Conservation (phyloP, 2,888 invertebrate species). For the Drosophila villosipedis region DNA sequence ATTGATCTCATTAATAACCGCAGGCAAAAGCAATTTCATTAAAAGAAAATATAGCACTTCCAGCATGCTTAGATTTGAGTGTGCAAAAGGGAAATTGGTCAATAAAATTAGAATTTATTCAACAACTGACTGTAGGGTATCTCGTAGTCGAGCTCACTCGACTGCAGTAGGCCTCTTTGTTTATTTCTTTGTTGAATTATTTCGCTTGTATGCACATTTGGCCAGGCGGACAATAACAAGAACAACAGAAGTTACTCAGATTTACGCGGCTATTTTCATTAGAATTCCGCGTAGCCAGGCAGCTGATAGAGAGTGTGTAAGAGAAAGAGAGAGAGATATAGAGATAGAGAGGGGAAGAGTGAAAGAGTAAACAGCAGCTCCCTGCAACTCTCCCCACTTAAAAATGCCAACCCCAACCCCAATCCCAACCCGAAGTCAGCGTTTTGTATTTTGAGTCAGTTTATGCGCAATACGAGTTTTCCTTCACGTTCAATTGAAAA, state of each 20-base stretch:
- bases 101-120: not conserved
- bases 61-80: not conserved
- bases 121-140: not conserved
- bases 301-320: conserved; percentile 20
- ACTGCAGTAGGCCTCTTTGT: not conserved
- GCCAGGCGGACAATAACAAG: conserved; percentile 16
- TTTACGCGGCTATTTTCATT: conserved; percentile 68
- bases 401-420: conserved; percentile 9
- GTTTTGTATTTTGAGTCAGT: conserved; percentile 61
- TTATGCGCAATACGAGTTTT: conserved; percentile 74
- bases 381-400: not conserved
- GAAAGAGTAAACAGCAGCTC: not conserved
- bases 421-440: not conserved
- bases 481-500: conserved; percentile 80
- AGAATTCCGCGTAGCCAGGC: conserved; percentile 54
- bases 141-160: not conserved
- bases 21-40: too few relatives aligned
- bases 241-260: conserved; percentile 20
- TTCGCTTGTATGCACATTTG: conserved; percentile 40
- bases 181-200: conserved; percentile 49
- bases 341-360: conserved; percentile 7
- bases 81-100: not conserved
- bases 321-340: conserved; percentile 9
- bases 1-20: too few relatives aligned
- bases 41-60: not conserved